Percentiles rank a stretch among this genome's conserved stretches.
Evolutionary conservation across 2,113 vertebrate genomes (phyloP).

Genomic region (Pardalotus punctatus): DNA sequence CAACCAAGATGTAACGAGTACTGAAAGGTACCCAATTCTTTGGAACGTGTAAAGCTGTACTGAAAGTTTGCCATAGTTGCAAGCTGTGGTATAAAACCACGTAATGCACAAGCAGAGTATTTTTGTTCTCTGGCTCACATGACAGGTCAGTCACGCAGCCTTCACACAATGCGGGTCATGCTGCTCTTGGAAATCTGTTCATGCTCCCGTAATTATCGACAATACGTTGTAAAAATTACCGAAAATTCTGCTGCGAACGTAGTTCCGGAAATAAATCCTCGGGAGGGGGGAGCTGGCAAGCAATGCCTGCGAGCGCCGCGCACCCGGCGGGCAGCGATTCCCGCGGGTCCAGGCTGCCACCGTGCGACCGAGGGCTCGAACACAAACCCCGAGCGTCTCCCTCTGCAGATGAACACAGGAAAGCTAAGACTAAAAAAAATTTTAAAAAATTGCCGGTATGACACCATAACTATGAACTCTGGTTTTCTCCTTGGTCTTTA

Average conservation of each 20-base stretch:
- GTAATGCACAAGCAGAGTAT: neutral
- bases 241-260: too few species aligned
- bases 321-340: neutral
- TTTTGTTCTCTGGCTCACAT: rapidly evolving
- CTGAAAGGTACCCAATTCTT: neutral
- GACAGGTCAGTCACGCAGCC: neutral
- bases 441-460: too few species aligned
- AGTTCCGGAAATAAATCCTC: rapidly evolving
- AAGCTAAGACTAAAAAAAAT: too few species aligned
- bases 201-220: neutral
- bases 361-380: rapidly evolving
- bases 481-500: neutral
- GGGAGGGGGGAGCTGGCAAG: neutral
- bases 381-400: rapidly evolving
- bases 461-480: rapidly evolving
- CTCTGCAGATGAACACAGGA: rapidly evolving
- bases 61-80: neutral
- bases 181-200: neutral
- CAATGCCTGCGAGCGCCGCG: rapidly evolving
- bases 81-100: neutral
- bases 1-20: rapidly evolving
- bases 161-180: neutral
- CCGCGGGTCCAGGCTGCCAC: neutral
- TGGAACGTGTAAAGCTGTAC: neutral
- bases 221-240: neutral